Base-by-base conservation (phyloP, 1,140 invertebrate genomes). In the Lepidurus packardi region DNA sequence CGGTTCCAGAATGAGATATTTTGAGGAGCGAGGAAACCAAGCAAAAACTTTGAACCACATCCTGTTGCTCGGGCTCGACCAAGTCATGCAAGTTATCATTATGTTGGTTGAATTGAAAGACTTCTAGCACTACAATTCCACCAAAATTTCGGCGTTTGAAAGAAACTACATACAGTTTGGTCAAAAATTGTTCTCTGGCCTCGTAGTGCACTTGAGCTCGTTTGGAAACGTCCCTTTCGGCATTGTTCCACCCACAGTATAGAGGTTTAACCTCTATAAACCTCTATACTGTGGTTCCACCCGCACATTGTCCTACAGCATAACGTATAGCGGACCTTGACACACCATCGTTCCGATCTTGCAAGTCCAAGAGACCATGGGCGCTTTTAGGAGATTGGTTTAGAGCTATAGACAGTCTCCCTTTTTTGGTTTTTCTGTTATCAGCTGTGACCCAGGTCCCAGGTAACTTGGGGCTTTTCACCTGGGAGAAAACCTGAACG, bases 361-460 rank as follows among this genome's bases (percentile, higher is more conserved):
- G 53, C 34, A 16, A 21, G 53, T 65, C 53, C 53, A 65, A 65
- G 53, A 65, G 53, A 65, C 53, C 45, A 13, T n/a, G 16, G 53
- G 53, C 13, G 53, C 53, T 65, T 65, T 65, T 13, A 21, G 53
- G 53, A 65, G 53, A 65, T 65, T 21, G 53, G 53, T 65, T 65
- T n/a, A 3, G 34, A n/a, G 53, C 21, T 65, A 65, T 65, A 65
- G 21, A 16, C 53, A 65, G 53, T 65, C 53, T 65, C 53, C 53
- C 53, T 65, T 65, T 65, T 65, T 65, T 65, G 53, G 53, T 65
- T 65, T 21, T 65, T 65, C 53, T 65, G 53, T 65, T 65, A 65
- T 65, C 53, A 65, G 53, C 21, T 65, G 16, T 13, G 53, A 34
- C 34, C 34, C 34, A n/a, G 53, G 53, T n/a, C 53, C n/a, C 53